These are phyloP conservation scores for Geotrupes spiniger DNA, from an alignment of 2,888 invertebrate genomes.

Conservation along the genomic window DNA sequence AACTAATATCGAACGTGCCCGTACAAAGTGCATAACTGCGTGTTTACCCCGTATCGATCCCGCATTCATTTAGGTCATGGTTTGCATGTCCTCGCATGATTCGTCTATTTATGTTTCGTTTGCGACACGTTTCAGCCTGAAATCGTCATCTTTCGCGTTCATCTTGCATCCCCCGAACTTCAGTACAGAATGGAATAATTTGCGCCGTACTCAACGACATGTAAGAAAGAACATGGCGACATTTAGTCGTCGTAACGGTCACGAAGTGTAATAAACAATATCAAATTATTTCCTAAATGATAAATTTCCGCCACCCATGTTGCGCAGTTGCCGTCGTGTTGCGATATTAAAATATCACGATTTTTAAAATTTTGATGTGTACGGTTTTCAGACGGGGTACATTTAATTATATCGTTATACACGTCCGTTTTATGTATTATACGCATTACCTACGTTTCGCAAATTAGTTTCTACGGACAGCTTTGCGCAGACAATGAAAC, in stretches of 20 bases:
- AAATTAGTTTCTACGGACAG: no score
- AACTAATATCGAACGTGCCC: conserved; percentile 20
- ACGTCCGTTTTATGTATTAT: no score
- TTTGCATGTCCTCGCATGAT: conserved; percentile 22
- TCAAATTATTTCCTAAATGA: conserved; percentile 22
- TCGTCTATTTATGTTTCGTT: conserved; percentile 16
- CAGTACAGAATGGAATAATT: conserved; percentile 27
- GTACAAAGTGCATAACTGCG: conserved; percentile 24
- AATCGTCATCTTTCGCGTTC: conserved; percentile 7
- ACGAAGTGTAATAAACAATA: conserved; percentile 16
- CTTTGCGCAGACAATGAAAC: no score
- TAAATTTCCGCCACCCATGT: conserved; percentile 20
- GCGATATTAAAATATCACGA: no score
- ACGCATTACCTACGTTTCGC: no score
- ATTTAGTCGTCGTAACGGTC: conserved; percentile 5
- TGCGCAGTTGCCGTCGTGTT: no score
- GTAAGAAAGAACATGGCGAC: conserved; percentile 17
- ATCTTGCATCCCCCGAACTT: conserved; percentile 18
- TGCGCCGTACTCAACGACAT: conserved; percentile 10
- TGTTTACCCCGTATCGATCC: conserved; percentile 28
- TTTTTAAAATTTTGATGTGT: no score
- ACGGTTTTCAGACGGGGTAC: no score
- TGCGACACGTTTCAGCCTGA: conserved; percentile 8
- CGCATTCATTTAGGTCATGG: conserved; percentile 31
- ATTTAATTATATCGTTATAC: no score